A percentile compares a stretch with the other conserved stretches of the same genome.
These are phyloP conservation scores for Kryphioiulus occultus DNA, from an alignment of 2,888 invertebrate genomes.

Conservation along the genomic window DNA sequence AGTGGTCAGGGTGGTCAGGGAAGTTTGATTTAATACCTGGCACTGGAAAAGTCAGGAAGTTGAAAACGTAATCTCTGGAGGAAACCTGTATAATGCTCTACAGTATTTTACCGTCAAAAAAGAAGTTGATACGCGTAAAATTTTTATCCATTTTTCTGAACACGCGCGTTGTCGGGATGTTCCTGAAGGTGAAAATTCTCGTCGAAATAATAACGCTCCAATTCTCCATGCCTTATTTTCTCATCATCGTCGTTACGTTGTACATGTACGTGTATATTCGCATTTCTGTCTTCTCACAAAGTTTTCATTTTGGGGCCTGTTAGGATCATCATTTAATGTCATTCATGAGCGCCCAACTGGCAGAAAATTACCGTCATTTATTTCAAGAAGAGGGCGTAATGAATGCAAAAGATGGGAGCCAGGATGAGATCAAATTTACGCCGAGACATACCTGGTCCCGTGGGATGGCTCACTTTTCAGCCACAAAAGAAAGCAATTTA, in stretches of 20 bases:
- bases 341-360: conserved; percentile 40
- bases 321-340: conserved; percentile 32
- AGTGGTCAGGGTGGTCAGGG: no score
- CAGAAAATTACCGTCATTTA: conserved; percentile 36
- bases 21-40: no score
- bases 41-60: no score
- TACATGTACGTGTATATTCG: not conserved
- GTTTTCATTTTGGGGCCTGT: conserved; percentile 32
- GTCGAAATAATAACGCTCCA: not conserved
- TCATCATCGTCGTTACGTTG: not conserved
- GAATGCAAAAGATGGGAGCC: conserved; percentile 20
- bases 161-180: no score
- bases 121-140: no score
- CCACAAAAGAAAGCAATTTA: conserved; percentile 18
- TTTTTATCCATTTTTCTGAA: no score
- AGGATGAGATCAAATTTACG: conserved; percentile 12
- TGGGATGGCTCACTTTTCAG: conserved; percentile 32
- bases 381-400: not conserved
- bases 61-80: no score
- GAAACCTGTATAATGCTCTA: no score
- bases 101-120: no score
- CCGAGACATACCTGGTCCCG: not conserved
- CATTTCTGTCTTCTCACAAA: not conserved
- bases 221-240: not conserved
- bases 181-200: not conserved